Base-by-base conservation (phyloP, 2,888 invertebrate species). In the Mechanitis messenoides region DNA sequence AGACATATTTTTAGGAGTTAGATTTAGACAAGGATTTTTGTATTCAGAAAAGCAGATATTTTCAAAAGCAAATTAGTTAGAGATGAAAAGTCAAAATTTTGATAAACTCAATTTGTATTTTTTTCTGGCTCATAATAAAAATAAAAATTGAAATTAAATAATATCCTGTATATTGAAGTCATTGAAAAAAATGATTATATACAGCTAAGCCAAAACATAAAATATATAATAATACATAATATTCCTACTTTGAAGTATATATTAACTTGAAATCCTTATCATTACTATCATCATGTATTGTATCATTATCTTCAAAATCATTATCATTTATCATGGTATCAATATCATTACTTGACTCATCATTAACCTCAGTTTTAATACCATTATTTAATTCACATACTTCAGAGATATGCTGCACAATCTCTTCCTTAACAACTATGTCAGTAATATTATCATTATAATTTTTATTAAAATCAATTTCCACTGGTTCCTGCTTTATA, bases 381-480 rank as follows among this genome's bases (percentile, higher is more conserved):
- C 47, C 55, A 33, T 33, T 38, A 3, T 54, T 33, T 3, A 53
- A 42, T 12, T 61, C 47, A 42, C 31, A 57, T 3, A 50, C 20
- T 28, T 47, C 2, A n/a, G 50, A 33, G 5, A 46, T 42, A 53
- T 61, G 47, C 20, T 50, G 42, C 12, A 54, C 35, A n/a, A 58
- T 42, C n/a, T 60, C 59, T 28, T 47, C 38, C 1, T 61, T 58
- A 33, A 62, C 5, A 7, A 58, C 31, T 50, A 58, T 55, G 35
- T 62, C 55, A 50, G 58, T 58, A 9, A 58, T 50, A 12, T 28
- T 45, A 45, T 9, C 45, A 20, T 56, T 9, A 31, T 50, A 50
- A 2, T 31, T 50, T 42, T 9, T 11, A 11, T 42, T 42, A 11
- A 42, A 42, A 1, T 11, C 20, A 2, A 50, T 28, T 2, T 50